These are phyloP conservation scores for Alcedo atthis DNA, from an alignment of 2,797 vertebrate genomes.

Conservation along the genomic window DNA sequence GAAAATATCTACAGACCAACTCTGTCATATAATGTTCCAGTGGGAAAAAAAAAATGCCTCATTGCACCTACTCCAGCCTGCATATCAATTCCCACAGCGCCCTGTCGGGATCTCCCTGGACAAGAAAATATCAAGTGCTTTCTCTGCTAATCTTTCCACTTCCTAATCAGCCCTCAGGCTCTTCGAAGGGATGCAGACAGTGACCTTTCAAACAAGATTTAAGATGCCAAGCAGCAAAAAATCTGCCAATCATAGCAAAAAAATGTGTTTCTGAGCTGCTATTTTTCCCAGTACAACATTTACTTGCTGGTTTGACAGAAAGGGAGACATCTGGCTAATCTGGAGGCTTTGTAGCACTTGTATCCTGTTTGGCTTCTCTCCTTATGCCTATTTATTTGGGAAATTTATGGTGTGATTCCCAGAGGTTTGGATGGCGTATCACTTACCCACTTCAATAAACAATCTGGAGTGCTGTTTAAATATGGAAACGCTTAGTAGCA, in stretches of 20 bases:
- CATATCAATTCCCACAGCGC: accelerated
- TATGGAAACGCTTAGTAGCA: neutral
- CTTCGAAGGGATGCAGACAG: neutral
- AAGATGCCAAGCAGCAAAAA: neutral
- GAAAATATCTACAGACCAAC: neutral
- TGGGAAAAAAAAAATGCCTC: neutral
- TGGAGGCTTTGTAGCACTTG: neutral
- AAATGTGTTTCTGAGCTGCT: neutral
- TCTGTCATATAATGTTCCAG: neutral
- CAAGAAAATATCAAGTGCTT: neutral
- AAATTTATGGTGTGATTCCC: neutral
- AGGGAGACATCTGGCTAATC: neutral
- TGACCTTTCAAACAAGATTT: neutral
- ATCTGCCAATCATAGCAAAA: neutral
- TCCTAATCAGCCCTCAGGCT: neutral
- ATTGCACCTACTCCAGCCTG: neutral
- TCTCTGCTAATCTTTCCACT: neutral
- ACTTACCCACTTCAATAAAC: constrained; percentile 25
- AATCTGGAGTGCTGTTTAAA: constrained; percentile 34
- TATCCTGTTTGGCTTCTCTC: constrained; percentile 34
- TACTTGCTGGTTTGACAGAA: neutral
- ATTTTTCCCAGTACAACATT: neutral
- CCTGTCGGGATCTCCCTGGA: neutral
- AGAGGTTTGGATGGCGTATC: constrained; percentile 7
- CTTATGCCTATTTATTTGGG: constrained; percentile 12